Base-by-base conservation (phyloP, 2,113 vertebrate species). In the Etheostoma cragini region DNA sequence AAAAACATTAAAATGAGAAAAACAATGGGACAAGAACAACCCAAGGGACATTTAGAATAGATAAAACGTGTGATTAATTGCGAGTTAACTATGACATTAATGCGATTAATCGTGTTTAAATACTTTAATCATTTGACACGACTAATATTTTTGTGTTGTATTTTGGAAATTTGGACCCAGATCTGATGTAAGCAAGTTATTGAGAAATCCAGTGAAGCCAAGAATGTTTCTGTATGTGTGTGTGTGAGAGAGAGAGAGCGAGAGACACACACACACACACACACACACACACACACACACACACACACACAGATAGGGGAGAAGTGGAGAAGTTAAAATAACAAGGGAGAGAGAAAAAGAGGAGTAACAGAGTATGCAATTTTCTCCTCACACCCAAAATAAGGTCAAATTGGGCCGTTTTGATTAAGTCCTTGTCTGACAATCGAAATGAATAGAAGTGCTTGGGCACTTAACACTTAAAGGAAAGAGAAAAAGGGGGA, bases 311-410 rank as follows among this genome's bases (percentile, higher is more conserved):
- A 58, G 16, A 78, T 4, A 64, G 4, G 5, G 47, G 53, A 66
- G 60, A 76, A 26, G 21, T 22, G 46, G 38, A 71, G 6, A 58
- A 58, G 53, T 50, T 67, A 52, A 61, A 64, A 76, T 54, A 71
- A 68, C 45, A 52, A 38, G 68, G 38, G 2, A 15, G n/a, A 54
- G 16, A 65, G 66, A 50, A 46, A 61, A 13, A 63, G 13, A 24
- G 16, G 14, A 64, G 49, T 62, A 65, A 68, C 21, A 47, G 62
- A 58, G 45, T 61, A 49, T 35, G 64, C 53, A 2, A 24, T 78
- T 72, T 82, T 81, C 17, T 54, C 30, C 64, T 82, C 42, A 22
- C 21, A 17, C 46, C 46, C 60, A 80, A 82, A 74, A 82, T 45
- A 61, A 26, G 72, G 49, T 77, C 45, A 53, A 70, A 77, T 53